Base-by-base conservation (phyloP, 2,113 vertebrate species). In the Salminus brasiliensis region DNA sequence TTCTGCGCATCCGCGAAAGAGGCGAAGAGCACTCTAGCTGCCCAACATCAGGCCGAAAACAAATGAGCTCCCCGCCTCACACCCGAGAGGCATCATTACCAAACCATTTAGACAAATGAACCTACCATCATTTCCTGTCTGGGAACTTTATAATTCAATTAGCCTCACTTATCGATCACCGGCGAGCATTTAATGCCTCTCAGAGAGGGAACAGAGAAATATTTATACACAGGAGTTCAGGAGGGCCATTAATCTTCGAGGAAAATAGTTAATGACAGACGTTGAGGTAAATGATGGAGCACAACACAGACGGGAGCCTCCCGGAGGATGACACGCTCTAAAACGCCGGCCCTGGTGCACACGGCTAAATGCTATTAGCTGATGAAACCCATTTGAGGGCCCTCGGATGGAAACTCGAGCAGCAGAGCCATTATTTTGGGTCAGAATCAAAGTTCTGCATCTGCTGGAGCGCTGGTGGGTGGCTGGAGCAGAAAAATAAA, bases 51-150 rank as follows among this genome's bases (percentile, higher is more conserved):
- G 74, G 36, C 23, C 60, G 55, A 82, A 77, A 78, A 78, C 62
- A 78, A 82, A 82, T 25, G 81, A 82, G 75, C 52, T 78, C 29
- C 55, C 47, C 60, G 53, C 60, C 70, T 73, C 18, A 72, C 60
- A 82, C 81, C 81, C 41, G 62, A 82, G 69, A 67, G 75, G 70
- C 76, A 67, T 82, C 81, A 78, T 82, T 82, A 82, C 68, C 62
- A 78, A 82, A 73, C 70, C 69, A 82, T 82, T 78, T 78, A 82
- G 74, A 82, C 80, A 66, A 82, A 82, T 82, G 47, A 82, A 82
- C 80, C 74, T 59, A 66, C 74, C 39, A 43, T 57, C 49, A 43
- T 82, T 78, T 78, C 80, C 80, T 72, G 60, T 82, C 59, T 67
- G 62, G 62, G 75, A 82, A 72, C 69, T 57, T 82, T 78, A 82